A percentile compares a stretch with the other conserved stretches of the same genome.
These are phyloP conservation scores for Drosophila tropicalis DNA, from an alignment of 1,140 invertebrate genomes.

Conservation along the genomic window DNA sequence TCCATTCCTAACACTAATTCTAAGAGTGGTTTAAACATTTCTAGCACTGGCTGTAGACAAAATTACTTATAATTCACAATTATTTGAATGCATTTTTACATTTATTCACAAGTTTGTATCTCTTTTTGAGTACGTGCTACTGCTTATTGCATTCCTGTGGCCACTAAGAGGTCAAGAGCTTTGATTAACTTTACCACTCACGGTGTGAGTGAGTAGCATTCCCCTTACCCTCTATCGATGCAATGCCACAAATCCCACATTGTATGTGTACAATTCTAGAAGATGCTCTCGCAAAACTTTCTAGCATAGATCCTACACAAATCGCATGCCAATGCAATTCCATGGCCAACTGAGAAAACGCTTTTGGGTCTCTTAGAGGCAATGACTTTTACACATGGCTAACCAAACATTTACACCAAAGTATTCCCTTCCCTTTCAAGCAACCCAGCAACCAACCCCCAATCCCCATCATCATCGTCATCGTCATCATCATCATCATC, in stretches of 20 bases:
- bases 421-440: slow-evolving; percentile 11
- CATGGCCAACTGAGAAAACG: slow-evolving; percentile 55
- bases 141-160: slow-evolving; percentile 4
- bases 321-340: slow-evolving; percentile 51
- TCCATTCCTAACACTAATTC: too few species aligned
- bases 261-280: too few species aligned
- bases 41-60: too few species aligned
- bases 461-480: background rate
- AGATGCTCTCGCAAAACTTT: background rate
- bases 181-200: slow-evolving; percentile 2
- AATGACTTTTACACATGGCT: slow-evolving; percentile 80
- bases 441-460: background rate
- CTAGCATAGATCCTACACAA: slow-evolving; percentile 10
- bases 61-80: too few species aligned
- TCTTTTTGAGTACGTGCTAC: background rate
- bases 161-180: background rate
- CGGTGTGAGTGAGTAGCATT: background rate
- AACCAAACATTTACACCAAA: slow-evolving; percentile 50
- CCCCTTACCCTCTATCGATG: background rate
- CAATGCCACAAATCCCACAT: background rate
- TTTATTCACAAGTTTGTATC: too few species aligned
- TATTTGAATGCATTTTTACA: too few species aligned
- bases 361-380: slow-evolving; percentile 62
- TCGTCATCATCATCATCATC: too few species aligned
- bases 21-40: too few species aligned